Evolutionary conservation across 2,113 vertebrate genomes (phyloP), one percentile per base, ranked within the genome.

Genomic region (Seriola quinqueradiata): DNA sequence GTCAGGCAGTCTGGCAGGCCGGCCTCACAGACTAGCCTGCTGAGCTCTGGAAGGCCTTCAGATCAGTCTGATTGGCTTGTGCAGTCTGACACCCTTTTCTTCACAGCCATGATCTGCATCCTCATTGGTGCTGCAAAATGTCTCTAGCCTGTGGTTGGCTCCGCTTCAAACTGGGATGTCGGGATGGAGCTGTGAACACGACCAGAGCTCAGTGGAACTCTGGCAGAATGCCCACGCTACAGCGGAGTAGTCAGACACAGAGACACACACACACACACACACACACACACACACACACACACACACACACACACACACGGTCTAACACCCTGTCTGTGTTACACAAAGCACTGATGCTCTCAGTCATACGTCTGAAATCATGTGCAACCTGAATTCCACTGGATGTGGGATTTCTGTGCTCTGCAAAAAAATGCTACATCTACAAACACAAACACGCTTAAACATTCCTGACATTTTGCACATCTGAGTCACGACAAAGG

Each of bases 141-240:
- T 77, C 79, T 81, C 84, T 81, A 57, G 76, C 72, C 81, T 87
- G 63, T 57, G 64, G 82, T 90, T 89, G 91, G 90, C 92, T 94
- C 77, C 0, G 67, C 77, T 83, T 93, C 91, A 91, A 92, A 89
- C 82, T 72, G 77, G 77, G 77, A 78, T 77, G 90, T 93, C 91
- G 90, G 77, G 85, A 92, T 63, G 65, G 89, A 91, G 86, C 91
- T 92, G 90, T 90, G 92, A 94, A 93, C 92, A 92, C 64, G 89
- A 88, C 86, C 91, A 88, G 58, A 77, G 79, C 90, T 87, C 92
- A 77, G 89, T 66, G 84, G 75, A 93, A 78, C 75, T 77, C 90
- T 96, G 95, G 95, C 91, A 89, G 76, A 38, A 46, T 57, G 92
- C 95, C 94, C 85, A 87, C 55, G 2, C 80, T 87, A 89, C 87